Evolutionary conservation across 37 sponge, comb jelly and placozoan genomes (phyloP).

Genomic region (Chondrilla cf. caribensis): DNA sequence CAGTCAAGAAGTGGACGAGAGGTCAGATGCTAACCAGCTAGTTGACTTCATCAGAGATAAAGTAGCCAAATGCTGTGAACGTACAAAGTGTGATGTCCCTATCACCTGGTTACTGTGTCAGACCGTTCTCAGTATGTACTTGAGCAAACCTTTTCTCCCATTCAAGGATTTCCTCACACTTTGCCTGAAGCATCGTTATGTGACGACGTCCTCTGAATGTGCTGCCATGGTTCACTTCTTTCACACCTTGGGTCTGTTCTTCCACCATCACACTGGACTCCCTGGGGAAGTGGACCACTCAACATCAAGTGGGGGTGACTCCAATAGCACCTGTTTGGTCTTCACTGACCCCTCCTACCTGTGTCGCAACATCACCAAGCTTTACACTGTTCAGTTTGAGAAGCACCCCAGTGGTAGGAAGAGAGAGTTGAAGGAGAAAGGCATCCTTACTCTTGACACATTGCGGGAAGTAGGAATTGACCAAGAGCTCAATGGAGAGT

Average conservation of each 20-base stretch:
- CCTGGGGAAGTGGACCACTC: background rate
- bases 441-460: background rate
- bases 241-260: background rate
- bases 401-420: background rate
- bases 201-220: background rate
- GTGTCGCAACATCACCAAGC: background rate
- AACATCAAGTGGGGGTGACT: background rate
- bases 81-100: background rate
- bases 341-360: slow-evolving; percentile 7
- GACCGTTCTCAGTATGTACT: background rate
- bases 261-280: background rate
- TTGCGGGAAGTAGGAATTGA: background rate
- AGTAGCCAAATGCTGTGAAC: background rate
- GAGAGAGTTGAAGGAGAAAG: background rate
- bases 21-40: background rate
- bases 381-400: background rate
- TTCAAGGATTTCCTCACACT: background rate
- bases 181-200: background rate
- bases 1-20: background rate
- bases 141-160: background rate
- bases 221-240: slow-evolving; percentile 1
- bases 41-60: background rate
- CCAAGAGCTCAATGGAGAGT: background rate
- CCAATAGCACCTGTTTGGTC: slow-evolving; percentile 10
- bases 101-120: background rate